These are phyloP conservation scores for Lordiphosa stackelbergi DNA, from an alignment of 1,140 invertebrate genomes.

Conservation along the genomic window DNA sequence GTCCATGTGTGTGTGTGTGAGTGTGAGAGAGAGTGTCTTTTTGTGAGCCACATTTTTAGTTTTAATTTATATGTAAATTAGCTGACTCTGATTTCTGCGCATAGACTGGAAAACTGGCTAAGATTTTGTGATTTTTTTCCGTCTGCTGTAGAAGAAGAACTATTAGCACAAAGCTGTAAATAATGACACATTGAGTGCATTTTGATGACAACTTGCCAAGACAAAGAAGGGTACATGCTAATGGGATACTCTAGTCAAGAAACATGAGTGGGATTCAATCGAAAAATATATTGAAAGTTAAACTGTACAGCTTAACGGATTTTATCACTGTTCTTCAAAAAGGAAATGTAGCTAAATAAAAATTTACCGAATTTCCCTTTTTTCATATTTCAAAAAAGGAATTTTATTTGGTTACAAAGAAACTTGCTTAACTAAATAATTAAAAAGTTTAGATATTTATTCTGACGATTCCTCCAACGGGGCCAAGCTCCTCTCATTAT, in stretches of 20 bases:
- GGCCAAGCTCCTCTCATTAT: too few relatives aligned
- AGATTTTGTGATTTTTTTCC: slow-evolving; percentile 14
- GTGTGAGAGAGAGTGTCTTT: slow-evolving; percentile 15
- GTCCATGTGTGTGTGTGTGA: slow-evolving; percentile 20
- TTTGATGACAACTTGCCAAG: slow-evolving; percentile 61
- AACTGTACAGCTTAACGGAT: too few relatives aligned
- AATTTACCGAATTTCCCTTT: too few relatives aligned
- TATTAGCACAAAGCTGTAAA: slow-evolving; percentile 64
- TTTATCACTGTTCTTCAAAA: too few relatives aligned
- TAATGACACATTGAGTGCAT: slow-evolving; percentile 61
- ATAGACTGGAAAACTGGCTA: slow-evolving; percentile 18
- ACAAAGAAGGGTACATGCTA: background rate
- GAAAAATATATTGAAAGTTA: too few relatives aligned
- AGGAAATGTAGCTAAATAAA: too few relatives aligned
- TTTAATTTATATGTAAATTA: slow-evolving; percentile 75
- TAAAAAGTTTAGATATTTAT: too few relatives aligned
- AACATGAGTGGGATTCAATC: background rate
- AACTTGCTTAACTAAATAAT: too few relatives aligned
- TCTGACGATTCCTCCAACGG: too few relatives aligned
- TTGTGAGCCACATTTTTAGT: slow-evolving; percentile 45
- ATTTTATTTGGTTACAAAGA: too few relatives aligned
- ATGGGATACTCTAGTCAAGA: background rate
- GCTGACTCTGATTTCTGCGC: slow-evolving; percentile 20
- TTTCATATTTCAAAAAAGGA: too few relatives aligned
- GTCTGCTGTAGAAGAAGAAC: slow-evolving; percentile 27